These are phyloP conservation scores for Bungarus multicinctus DNA, from an alignment of 2,113 vertebrate species.

Conservation along the genomic window DNA sequence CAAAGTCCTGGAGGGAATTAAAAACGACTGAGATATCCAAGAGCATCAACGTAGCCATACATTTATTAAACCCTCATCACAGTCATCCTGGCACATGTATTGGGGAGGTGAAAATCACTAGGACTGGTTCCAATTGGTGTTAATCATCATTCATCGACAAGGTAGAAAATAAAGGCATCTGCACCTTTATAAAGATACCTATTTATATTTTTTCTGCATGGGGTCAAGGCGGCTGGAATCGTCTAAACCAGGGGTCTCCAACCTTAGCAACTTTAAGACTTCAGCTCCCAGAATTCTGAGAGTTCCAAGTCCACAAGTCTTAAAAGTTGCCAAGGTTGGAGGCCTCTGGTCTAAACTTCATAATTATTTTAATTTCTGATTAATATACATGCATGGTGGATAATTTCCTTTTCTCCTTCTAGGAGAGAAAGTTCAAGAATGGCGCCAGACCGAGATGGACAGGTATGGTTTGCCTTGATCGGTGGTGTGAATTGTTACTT, in stretches of 20 bases:
- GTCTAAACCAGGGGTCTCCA: neutral
- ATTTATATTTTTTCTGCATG: neutral
- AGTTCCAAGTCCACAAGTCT: too few species aligned
- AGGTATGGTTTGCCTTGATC: constrained; percentile 59
- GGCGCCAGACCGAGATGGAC: constrained; percentile 75
- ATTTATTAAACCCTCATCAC: neutral
- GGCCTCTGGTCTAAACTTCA: neutral
- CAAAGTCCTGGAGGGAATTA: neutral
- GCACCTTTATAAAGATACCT: neutral
- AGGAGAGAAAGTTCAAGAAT: constrained; percentile 80
- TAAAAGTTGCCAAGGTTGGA: too few species aligned
- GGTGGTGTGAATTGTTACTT: neutral
- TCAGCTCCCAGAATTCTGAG: too few species aligned
- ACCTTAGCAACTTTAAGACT: too few species aligned
- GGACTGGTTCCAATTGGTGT: neutral
- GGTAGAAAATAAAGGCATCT: neutral
- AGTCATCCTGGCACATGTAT: neutral
- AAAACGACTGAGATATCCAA: neutral
- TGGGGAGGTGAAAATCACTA: neutral
- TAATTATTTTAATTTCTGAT: neutral
- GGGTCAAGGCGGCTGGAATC: neutral
- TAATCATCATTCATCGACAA: neutral
- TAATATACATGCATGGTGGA: neutral
- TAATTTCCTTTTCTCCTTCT: neutral
- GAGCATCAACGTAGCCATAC: neutral